Base-by-base conservation (phyloP, 1,140 invertebrate species). In the Ips nitidus region DNA sequence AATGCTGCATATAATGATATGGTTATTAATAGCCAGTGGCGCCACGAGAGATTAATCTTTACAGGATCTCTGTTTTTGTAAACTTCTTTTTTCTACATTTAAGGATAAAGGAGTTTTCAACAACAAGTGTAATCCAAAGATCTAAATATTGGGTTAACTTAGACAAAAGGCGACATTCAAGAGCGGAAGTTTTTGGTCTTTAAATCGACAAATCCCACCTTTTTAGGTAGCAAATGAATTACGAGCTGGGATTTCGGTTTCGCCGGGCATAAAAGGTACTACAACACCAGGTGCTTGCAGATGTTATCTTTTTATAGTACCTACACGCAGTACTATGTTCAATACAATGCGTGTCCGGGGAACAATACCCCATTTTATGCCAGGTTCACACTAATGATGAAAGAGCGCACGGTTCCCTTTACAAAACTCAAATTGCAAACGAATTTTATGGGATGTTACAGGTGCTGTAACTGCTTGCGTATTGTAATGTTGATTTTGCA, bases 21-120 rank as follows among this genome's bases (percentile, higher is more conserved):
- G 60, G 45, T 8, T 63, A 63, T 63, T 63, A 63, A 63, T 63
- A 63, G 60, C 60, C 60, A 63, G 60, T 63, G 60, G 60, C 60
- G 60, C 60, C 50, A 38, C 47, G 6, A 37, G 45, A 52, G 60
- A 63, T 63, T 63, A 41, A 63, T 41, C 41, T 63, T 50, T 50
- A 50, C 45, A 22, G 22, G 7, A 22, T 8, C 6, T 50, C 22
- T 50, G 45, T 50, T 50, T 50, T 50, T 22, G 22, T 22, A 22
- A 22, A 22, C 22, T 22, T 22, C 22, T 22, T 22, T 22, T 22
- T 22, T 22, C 22, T 22, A 22, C 22, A 22, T 22, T 22, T 22
- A 22, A 22, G 22, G 22, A 22, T 22, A 22, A 22, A 22, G 22
- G 22, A 22, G 22, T 22, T 22, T 22, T 22, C 22, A 22, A 22